Percentiles rank a stretch among this genome's conserved stretches.
These are phyloP conservation scores for Chionoecetes opilio DNA, from an alignment of 1,140 invertebrate genomes.

Conservation along the genomic window DNA sequence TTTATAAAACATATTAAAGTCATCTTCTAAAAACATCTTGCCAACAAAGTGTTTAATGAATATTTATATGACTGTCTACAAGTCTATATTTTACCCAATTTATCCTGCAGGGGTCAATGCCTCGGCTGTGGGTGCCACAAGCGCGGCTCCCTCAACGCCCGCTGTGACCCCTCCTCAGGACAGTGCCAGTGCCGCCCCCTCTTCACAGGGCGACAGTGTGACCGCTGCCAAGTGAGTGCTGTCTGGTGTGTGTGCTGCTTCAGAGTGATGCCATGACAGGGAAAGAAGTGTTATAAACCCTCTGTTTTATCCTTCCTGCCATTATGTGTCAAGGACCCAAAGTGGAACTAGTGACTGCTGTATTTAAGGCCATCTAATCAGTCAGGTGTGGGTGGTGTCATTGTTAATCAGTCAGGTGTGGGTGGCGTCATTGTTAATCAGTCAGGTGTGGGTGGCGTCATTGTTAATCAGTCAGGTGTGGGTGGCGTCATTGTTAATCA, in stretches of 20 bases:
- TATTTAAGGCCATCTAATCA: background rate
- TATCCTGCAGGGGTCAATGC: slow-evolving; percentile 82
- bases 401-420: too few species aligned
- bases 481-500: too few species aligned
- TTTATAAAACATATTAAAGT: too few species aligned
- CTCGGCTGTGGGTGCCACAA: slow-evolving; percentile 90
- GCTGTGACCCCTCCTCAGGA: slow-evolving; percentile 93
- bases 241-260: slow-evolving; percentile 62
- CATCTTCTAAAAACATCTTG: background rate
- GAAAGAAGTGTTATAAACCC: background rate
- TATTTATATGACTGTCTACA: too few species aligned
- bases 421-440: too few species aligned
- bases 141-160: slow-evolving; percentile 88
- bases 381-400: too few species aligned
- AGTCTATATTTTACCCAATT: background rate
- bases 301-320: slow-evolving; percentile 58
- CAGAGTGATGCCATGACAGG: background rate
- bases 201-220: slow-evolving; percentile 93
- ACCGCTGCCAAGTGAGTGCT: slow-evolving; percentile 90
- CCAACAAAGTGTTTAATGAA: too few species aligned
- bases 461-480: too few species aligned
- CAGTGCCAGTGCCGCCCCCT: slow-evolving; percentile 94
- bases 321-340: background rate
- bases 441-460: too few species aligned
- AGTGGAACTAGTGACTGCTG: background rate